Base-by-base conservation (phyloP, 2,888 invertebrate genomes). In the Chironomus riparius region DNA sequence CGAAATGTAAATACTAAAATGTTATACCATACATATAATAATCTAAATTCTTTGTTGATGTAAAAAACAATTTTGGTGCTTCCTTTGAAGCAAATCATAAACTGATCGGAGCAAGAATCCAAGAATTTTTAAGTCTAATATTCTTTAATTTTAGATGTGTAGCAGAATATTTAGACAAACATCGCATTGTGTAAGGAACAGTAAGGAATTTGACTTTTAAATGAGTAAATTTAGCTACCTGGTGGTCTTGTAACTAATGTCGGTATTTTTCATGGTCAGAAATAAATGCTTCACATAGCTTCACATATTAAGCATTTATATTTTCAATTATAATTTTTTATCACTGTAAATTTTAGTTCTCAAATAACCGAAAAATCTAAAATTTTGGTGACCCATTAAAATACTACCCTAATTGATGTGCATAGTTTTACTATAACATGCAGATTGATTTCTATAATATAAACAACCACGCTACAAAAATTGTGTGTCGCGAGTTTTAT, bases 201-300 rank as follows among this genome's bases (percentile, higher is more conserved):
- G 38, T 38, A 2, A 10, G 7, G 38, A 68, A 74, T 74, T 68
- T 68, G 68, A 74, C 47, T 74, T 74, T 68, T 48, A 74, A 74
- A 74, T 74, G 56, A 56, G 2, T 68, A 24, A 13, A 6, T 61
- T 47, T 47, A 15, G n/a, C 68, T 74, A 74, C 74, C 47, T 65
- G 74, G 74, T 68, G 68, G 68, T 68, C 68, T 68, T 24, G 56
- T 15, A 56, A 15, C 18, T 7, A 7, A 15, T 56, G 22, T 21
- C 65, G 65, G 12, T n/a, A 13, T 12, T 21, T 65, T 65, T 65
- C 21, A 56, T 15, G 56, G n/a, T 5, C 15, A 56, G 3, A 56
- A 56, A 56, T n/a, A 15, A 56, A 50, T 50, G n/a, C 6, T 56
- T 56, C 10, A 10, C 10, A 24, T 24, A n/a, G n/a, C n/a, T n/a